Base-by-base conservation (phyloP, 2,797 vertebrate genomes). In the Lepus oiostolus region DNA sequence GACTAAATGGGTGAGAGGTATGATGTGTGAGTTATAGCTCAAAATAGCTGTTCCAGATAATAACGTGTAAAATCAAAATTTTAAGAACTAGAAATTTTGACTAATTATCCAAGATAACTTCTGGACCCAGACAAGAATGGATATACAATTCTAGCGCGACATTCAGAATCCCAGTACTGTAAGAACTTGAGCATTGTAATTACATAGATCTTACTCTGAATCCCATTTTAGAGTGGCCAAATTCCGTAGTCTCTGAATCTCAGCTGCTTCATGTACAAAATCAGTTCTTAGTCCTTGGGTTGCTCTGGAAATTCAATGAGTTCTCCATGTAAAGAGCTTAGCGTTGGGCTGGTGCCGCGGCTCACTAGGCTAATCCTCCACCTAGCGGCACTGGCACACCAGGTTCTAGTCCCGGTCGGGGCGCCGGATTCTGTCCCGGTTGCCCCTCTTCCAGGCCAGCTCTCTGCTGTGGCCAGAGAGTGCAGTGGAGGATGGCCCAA, bases 31-130 rank as follows among this genome's bases (percentile, higher is more conserved):
- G 54, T 58, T 58, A 58, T 4, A 21, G 19, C 54, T 58, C 54
- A 58, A 58, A 16, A 58, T 16, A 71, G 6, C 35, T 74, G 26
- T 60, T 86, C 13, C 68, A 68, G 70, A 68, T 76, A 68, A 54
- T 54, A 79, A 35, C 16, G 11, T 32, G 67, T 60, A 35, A 92
- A 65, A 68, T 72, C 79, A 76, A 35, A 24, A 58, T 19, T 67
- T 82, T 71, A 88, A 65, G 35, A 67, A n/a, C 58, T 74, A 58
- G 58, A 80, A n/a, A 80, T 74, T 91, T 50, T n/a, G 54, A 28
- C 74, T 68, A 17, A 38, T 67, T 81, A 14, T 63, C n/a, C 38
- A 42, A 60, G 70, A 38, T 62, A 63, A 52, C 7, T 65, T 81
- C 32, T 52, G 50, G 22, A 93, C 62, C 16, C 22, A 89, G 26